A percentile compares a stretch with the other conserved stretches of the same genome.
Conservation (phyloP, 2,797 vertebrate species). For the Brachymystax lenok region DNA sequence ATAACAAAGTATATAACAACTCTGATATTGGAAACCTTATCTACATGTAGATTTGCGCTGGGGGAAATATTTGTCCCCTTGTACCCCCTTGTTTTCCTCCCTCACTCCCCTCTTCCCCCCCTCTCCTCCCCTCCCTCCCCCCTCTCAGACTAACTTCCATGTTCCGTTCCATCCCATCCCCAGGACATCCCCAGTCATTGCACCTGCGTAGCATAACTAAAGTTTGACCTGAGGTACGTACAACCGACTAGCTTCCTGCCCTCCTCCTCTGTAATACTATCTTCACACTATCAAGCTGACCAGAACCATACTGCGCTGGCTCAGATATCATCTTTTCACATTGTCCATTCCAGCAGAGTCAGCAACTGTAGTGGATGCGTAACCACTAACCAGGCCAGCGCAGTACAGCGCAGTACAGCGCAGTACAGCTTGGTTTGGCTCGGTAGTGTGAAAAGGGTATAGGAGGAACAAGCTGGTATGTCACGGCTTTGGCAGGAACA, state of each 20-base stretch:
- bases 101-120: constrained; percentile 13
- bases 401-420: background rate
- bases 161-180: constrained; percentile 70
- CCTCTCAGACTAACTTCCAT: constrained; percentile 40
- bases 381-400: background rate
- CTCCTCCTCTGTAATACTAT: background rate
- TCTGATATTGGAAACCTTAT: constrained; percentile 6
- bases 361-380: background rate
- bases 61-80: constrained; percentile 41
- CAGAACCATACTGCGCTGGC: background rate
- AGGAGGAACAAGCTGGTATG: background rate
- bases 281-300: background rate
- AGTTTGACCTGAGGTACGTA: constrained; percentile 79
- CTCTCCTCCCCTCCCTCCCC: background rate
- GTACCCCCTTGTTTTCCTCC: constrained; percentile 22
- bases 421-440: background rate
- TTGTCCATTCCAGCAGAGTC: background rate
- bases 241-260: constrained; percentile 7
- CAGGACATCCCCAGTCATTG: constrained; percentile 73
- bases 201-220: constrained; percentile 80
- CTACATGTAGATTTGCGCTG: constrained; percentile 47
- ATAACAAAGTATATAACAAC: background rate
- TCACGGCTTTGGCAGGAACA: background rate
- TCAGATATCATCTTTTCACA: background rate
- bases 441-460: no score